Percentiles rank a stretch among this genome's conserved stretches.
Conservation (phyloP, 1,140 invertebrate genomes). For the Lasioglossum baleicum region DNA sequence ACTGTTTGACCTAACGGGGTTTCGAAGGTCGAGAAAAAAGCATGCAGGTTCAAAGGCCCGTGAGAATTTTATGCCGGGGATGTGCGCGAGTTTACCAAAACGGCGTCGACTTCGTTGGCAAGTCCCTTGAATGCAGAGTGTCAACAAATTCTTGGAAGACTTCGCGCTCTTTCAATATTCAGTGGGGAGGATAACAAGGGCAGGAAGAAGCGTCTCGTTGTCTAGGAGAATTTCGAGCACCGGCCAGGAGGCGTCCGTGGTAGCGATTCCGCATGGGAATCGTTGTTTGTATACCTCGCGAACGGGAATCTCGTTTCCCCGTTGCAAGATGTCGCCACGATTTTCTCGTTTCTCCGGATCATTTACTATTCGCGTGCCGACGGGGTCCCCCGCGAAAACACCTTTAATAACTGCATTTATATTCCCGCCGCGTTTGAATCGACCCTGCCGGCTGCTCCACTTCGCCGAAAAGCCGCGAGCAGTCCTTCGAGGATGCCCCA, state of each 20-base stretch:
- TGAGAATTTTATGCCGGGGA: too few species aligned
- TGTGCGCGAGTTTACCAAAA: too few species aligned
- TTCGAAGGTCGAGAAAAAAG: too few species aligned
- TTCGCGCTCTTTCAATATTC: not conserved
- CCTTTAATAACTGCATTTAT: slow-evolving; percentile 74
- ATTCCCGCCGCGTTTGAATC: slow-evolving; percentile 62
- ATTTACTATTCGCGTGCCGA: slow-evolving; percentile 45
- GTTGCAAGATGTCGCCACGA: slow-evolving; percentile 27
- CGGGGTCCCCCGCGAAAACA: slow-evolving; percentile 32
- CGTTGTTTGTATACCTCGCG: not conserved
- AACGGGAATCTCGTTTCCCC: not conserved
- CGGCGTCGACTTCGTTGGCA: too few species aligned
- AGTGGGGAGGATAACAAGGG: not conserved
- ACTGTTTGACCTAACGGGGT: too few species aligned
- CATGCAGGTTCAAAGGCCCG: too few species aligned
- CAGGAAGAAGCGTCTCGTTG: not conserved
- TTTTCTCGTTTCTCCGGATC: slow-evolving; percentile 30
- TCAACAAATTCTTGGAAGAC: not conserved
- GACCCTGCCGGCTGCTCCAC: slow-evolving; percentile 57
- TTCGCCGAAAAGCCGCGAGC: slow-evolving; percentile 37
- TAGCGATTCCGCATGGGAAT: not conserved
- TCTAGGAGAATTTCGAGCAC: not conserved
- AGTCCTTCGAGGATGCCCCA: slow-evolving; percentile 21
- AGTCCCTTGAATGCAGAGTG: too few species aligned
- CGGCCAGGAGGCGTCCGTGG: not conserved